phyloP scores from a whole-genome alignment of 2,113 vertebrate genomes.

The Himantopus leucocephalus region DNA sequence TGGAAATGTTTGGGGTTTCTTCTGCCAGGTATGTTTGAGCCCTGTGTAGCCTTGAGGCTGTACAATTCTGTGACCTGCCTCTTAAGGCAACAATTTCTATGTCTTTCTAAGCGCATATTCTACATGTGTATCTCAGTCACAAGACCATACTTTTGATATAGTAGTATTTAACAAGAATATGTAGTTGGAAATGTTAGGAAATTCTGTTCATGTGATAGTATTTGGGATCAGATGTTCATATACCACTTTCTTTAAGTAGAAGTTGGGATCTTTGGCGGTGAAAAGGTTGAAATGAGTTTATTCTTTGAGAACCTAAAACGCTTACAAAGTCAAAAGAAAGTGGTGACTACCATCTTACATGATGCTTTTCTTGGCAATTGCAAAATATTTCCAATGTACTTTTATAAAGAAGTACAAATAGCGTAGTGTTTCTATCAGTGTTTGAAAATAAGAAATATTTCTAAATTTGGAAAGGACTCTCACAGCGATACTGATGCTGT shows the following conservation, averaged over 20 bases:
- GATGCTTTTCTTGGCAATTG: background rate
- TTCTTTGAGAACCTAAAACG: background rate
- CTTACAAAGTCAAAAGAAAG: background rate
- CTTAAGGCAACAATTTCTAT: background rate
- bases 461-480: background rate
- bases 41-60: background rate
- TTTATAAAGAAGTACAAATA: background rate
- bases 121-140: background rate
- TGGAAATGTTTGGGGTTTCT: background rate
- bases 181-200: background rate
- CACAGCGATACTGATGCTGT: background rate
- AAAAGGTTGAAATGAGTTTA: background rate
- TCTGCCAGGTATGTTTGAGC: background rate
- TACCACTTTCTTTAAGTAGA: background rate
- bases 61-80: background rate
- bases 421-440: background rate
- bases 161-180: background rate
- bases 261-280: background rate
- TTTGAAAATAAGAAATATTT: background rate
- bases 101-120: background rate
- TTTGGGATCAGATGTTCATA: too few species aligned
- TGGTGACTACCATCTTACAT: background rate
- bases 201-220: background rate
- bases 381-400: background rate
- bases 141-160: rapidly evolving